A percentile compares a stretch with the other conserved stretches of the same genome.
Conservation (phyloP, 2,113 vertebrate genomes). For the Narcine bancroftii region DNA sequence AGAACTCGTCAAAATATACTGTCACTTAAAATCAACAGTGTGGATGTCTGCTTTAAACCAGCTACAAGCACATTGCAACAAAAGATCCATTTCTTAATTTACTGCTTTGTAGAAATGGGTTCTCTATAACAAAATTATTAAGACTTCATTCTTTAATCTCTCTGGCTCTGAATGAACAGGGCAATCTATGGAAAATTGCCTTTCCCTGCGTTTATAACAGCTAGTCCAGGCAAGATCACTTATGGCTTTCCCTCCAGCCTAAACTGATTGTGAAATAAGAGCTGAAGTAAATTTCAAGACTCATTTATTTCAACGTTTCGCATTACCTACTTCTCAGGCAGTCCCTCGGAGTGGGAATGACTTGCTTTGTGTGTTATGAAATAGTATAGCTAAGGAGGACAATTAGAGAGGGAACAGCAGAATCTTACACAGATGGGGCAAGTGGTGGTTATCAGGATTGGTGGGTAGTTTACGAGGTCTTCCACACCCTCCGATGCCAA, state of each 20-base stretch:
- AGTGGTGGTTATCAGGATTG: too few relatives aligned
- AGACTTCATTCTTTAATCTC: background rate
- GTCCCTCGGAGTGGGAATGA: too few relatives aligned
- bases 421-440: too few relatives aligned
- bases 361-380: too few relatives aligned
- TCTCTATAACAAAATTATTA: background rate
- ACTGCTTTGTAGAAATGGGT: background rate
- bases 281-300: constrained; percentile 27
- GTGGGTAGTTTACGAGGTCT: too few relatives aligned
- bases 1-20: background rate
- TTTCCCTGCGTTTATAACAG: background rate
- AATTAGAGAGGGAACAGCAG: too few relatives aligned
- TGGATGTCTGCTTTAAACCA: background rate
- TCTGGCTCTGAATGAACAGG: background rate
- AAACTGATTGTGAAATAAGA: background rate
- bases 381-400: too few relatives aligned
- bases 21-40: background rate
- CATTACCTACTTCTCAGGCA: too few relatives aligned
- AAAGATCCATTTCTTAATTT: background rate
- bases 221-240: background rate
- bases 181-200: background rate
- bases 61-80: background rate
- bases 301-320: background rate
- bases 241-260: background rate
- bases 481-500: too few relatives aligned